Percentiles rank a stretch among this genome's conserved stretches.
Evolutionary conservation across 2,797 vertebrate genomes (phyloP).

Genomic region (Cirrhinus mrigala): DNA sequence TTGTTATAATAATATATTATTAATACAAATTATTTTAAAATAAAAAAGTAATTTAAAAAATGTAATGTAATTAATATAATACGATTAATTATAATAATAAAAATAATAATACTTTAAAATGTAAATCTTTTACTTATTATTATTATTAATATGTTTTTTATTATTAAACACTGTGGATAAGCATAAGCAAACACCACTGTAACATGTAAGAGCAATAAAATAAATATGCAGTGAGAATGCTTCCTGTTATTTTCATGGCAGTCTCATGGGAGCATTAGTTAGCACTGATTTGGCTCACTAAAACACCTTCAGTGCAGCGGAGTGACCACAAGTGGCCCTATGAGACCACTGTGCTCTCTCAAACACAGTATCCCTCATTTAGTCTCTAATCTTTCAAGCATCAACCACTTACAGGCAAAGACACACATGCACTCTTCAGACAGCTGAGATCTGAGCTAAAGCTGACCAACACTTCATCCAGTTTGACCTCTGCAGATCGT

Average conservation of each 20-base stretch:
- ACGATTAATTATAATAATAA: too few species aligned
- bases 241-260: constrained; percentile 54
- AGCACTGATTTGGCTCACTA: constrained; percentile 74
- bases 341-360: constrained; percentile 54
- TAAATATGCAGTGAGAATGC: constrained; percentile 33
- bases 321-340: constrained; percentile 65
- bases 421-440: constrained; percentile 16
- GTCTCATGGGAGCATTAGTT: constrained; percentile 71
- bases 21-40: too few species aligned
- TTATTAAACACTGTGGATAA: background rate
- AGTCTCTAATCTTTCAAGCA: background rate
- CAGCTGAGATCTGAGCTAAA: constrained; percentile 5
- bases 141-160: too few species aligned
- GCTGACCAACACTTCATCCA: constrained; percentile 23
- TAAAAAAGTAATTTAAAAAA: too few species aligned
- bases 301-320: constrained; percentile 60
- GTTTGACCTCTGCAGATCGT: constrained; percentile 44
- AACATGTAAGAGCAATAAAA: constrained; percentile 5
- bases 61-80: too few species aligned
- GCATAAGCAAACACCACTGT: background rate
- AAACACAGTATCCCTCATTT: background rate
- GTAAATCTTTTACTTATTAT: too few species aligned
- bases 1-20: too few species aligned
- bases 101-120: background rate
- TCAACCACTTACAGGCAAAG: constrained; percentile 10